Base-by-base conservation (phyloP, 2,113 vertebrate species). In the Gnathonemus echidnorhynchus region DNA sequence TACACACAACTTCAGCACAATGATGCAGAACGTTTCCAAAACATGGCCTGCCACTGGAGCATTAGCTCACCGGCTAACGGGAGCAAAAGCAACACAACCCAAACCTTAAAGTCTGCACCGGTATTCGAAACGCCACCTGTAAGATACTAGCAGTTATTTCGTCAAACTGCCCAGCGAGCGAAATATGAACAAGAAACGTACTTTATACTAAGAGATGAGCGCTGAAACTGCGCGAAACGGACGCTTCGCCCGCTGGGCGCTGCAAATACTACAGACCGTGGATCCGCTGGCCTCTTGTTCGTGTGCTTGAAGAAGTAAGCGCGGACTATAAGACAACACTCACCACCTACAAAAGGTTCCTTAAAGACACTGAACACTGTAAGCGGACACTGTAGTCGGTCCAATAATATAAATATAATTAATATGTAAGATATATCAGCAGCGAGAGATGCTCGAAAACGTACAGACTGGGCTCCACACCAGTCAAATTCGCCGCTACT, bases 401-500 rank as follows among this genome's bases (percentile, higher is more conserved):
- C 74, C 35, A 19, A 80, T 42, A 31, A 70, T 70, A 70, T 31
- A 56, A 52, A 84, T 5, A 19, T 46, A 50, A 21, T 21, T 50
- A 80, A 24, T 10, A 42, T 31, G 52, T 4, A 80, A 89, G 2
- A 42, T 27, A 52, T 35, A 80, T 80, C 74, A 42, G 74, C 74
- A 80, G 35, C 10, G 6, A 39, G 31, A 19, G 39, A 80, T 42
- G 74, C 15, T 15, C 49, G 35, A 84, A 83, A 9, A 80, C 5
- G n/a, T 19, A 45, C 27, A 45, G 17, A 52, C 50, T 1, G 10
- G 0, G 1, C 9, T 35, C 19, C 10, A 45, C 50, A n/a, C 24
- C 52, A 56, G 50, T 90, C n/a, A 90, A 90, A 90, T 90, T 90
- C 80, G 80, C 89, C 89, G 89, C 89, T 90, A 21, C 39, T 5